Percentiles rank a stretch among this genome's conserved stretches.
phyloP scores from a whole-genome alignment of 1,140 invertebrate species.

The Luehdorfia chinensis region DNA sequence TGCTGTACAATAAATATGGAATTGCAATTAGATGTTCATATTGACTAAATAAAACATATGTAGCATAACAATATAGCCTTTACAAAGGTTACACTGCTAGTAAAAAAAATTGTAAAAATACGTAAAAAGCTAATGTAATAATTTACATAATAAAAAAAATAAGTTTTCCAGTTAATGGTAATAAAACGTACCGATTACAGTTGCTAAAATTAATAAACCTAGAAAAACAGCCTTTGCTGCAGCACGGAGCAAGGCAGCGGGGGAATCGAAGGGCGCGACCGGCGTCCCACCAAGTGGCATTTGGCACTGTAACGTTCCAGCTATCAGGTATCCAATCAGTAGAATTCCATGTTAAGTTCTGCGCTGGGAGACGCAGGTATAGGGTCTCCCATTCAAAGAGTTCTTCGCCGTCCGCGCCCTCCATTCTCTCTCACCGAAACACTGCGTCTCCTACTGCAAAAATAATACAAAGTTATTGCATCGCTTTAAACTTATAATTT shows the following conservation, averaged over 20 bases:
- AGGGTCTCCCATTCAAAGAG: slow-evolving; percentile 60
- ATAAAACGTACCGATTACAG: slow-evolving; percentile 67
- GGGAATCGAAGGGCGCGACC: slow-evolving; percentile 63
- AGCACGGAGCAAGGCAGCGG: slow-evolving; percentile 59
- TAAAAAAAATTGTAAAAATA: too few relatives aligned
- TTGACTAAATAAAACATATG: too few relatives aligned
- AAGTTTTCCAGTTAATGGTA: too few relatives aligned
- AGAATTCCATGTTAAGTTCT: slow-evolving; percentile 48
- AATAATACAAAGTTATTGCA: slow-evolving; percentile 4
- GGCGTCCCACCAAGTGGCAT: slow-evolving; percentile 52
- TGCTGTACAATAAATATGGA: too few relatives aligned
- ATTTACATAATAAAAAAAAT: too few relatives aligned
- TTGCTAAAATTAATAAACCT: slow-evolving; percentile 70
- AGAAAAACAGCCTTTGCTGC: slow-evolving; percentile 66
- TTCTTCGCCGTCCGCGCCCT: slow-evolving; percentile 63
- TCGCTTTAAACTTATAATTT: background rate
- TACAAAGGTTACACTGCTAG: too few relatives aligned
- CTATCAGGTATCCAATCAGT: slow-evolving; percentile 41
- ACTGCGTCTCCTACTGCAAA: slow-evolving; percentile 40
- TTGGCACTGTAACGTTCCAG: slow-evolving; percentile 49
- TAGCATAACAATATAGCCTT: too few relatives aligned
- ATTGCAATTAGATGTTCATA: too few relatives aligned
- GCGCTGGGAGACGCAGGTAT: slow-evolving; percentile 44
- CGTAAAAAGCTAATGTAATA: too few relatives aligned
- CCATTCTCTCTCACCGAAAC: slow-evolving; percentile 63